phyloP scores from a whole-genome alignment of 2,888 invertebrate species.

The Cheilosia vernalis region DNA sequence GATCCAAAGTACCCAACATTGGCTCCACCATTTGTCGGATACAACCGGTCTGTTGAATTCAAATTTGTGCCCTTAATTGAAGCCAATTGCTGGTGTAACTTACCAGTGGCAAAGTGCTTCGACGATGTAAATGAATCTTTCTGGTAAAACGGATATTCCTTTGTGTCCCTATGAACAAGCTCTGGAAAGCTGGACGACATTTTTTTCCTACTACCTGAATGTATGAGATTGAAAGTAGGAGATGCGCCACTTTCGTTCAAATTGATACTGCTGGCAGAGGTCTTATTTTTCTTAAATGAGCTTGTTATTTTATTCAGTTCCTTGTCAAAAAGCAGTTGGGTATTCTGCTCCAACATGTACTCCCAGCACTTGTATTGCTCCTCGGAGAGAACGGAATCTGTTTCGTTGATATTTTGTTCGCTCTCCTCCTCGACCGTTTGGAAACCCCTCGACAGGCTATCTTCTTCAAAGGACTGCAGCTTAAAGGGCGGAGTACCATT shows the following conservation, averaged over 20 bases:
- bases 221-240: slow-evolving; percentile 77
- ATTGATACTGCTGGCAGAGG: slow-evolving; percentile 65
- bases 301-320: slow-evolving; percentile 91
- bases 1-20: slow-evolving; percentile 95
- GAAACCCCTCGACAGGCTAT: slow-evolving; percentile 24
- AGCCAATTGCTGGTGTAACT: slow-evolving; percentile 89
- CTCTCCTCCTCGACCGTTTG: slow-evolving; percentile 86
- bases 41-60: slow-evolving; percentile 84
- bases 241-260: slow-evolving; percentile 76
- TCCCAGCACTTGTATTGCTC: slow-evolving; percentile 97
- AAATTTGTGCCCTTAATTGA: slow-evolving; percentile 82
- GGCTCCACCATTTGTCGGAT: slow-evolving; percentile 86
- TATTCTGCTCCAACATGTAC: slow-evolving; percentile 95
- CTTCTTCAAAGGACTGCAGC: slow-evolving; percentile 24
- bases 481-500: slow-evolving; percentile 77
- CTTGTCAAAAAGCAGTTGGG: slow-evolving; percentile 93
- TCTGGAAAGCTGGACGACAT: slow-evolving; percentile 89
- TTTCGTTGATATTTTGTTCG: slow-evolving; percentile 84
- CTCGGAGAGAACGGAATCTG: slow-evolving; percentile 87
- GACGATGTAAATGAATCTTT: slow-evolving; percentile 85
- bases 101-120: slow-evolving; percentile 91
- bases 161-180: slow-evolving; percentile 80
- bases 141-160: slow-evolving; percentile 78
- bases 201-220: slow-evolving; percentile 83
- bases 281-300: slow-evolving; percentile 84